Base-by-base conservation (phyloP, 35 echinoderm and acorn worm species). In the Hemicentrotus pulcherrimus region DNA sequence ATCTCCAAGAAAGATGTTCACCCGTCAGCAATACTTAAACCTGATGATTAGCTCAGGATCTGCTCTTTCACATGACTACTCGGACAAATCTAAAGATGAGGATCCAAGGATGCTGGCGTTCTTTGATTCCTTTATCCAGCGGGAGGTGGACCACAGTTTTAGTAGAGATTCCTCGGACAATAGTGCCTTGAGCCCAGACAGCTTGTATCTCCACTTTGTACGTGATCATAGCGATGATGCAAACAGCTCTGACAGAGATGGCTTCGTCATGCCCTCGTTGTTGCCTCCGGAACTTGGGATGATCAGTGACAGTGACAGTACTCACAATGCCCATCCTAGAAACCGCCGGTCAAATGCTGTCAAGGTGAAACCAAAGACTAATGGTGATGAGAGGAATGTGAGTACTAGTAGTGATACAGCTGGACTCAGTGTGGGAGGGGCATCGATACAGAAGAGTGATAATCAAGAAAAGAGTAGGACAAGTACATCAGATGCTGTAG, bases 31-130 rank as follows among this genome's bases (percentile, higher is more conserved):
- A 32, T 99, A 99, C 95, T 95, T 99, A 70, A 95, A 99, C 65
- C 95, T 99, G 48, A 96, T 99, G 94, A 97, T 99, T 86, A 99
- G 97, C 95, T 97, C 96, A 78, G 96, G 97, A 33, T 95, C 97
- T 31, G 95, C 96, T 16, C 87, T 99, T 48, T 98, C 98, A 41
- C 97, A 98, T 94, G 98, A 99, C 86, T 99, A 97, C 94, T 90
- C 96, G 31, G 94, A 97, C 61, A 97, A 99, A 94, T 99, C 98
- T 28, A 99, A 95, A 16, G 95, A 98, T 31, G 98, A 99, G 46
- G 98, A 99, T 88, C 97, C 98, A 94, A 96, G 96, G 31, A 99
- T 99, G 98, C 92, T 99, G 45, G 98, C 98, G 47, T 99, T 99
- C 94, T 99, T 99, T 97, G 98, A 99, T 91, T 99, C 98, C 0